Evolutionary conservation across 2,797 vertebrate genomes (phyloP).

Genomic region (Gymnothorax javanicus): DNA sequence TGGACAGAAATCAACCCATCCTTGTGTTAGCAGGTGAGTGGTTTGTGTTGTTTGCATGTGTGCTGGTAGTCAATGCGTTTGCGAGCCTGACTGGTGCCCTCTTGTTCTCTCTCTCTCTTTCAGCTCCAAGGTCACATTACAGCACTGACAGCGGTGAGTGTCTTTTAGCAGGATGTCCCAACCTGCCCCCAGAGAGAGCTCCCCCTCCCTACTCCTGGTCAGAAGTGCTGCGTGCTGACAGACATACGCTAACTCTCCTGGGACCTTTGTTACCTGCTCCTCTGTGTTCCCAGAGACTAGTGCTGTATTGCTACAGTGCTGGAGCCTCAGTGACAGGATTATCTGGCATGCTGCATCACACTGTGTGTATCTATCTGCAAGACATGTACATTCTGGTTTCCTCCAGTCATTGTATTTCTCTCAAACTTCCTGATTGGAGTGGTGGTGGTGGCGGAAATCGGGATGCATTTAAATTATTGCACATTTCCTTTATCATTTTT

Average conservation of each 20-base stretch:
- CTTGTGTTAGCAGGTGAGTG: no score
- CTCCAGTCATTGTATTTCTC: no score
- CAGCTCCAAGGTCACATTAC: conserved; percentile 76
- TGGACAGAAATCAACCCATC: no score
- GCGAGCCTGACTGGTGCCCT: not conserved
- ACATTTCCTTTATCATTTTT: not conserved
- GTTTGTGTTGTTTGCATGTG: not conserved
- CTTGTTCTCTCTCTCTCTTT: conserved; percentile 52
- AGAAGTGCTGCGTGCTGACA: not conserved
- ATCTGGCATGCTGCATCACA: not conserved
- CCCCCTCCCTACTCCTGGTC: not conserved
- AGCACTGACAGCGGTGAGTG: conserved; percentile 78
- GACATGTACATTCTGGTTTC: no score
- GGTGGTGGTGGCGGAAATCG: no score
- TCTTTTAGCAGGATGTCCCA: not conserved
- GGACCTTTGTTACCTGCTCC: not conserved
- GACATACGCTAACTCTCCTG: not conserved
- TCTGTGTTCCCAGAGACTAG: no score
- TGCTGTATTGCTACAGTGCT: not conserved
- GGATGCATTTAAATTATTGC: no score
- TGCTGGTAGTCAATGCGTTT: not conserved
- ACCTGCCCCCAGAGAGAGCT: not conserved
- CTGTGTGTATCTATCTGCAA: no score
- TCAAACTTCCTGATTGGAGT: no score
- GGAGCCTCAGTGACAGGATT: not conserved